Percentiles rank a stretch among this genome's conserved stretches.
Conservation (phyloP, 2,888 invertebrate genomes). For the Drosophila sordidapex region DNA sequence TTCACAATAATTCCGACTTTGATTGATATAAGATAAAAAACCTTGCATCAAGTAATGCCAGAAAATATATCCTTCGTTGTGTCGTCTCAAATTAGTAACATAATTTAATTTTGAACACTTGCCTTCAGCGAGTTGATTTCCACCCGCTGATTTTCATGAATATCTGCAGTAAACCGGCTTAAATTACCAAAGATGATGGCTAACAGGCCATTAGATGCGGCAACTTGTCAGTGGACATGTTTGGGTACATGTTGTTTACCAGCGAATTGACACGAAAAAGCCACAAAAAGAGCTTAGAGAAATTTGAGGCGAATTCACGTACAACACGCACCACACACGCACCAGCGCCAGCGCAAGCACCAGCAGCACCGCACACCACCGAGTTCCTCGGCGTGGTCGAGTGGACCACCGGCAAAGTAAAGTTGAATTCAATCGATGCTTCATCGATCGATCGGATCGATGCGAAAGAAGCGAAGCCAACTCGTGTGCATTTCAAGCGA, state of each 20-base stretch:
- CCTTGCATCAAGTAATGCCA: too few relatives aligned
- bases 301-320: slow-evolving; percentile 59
- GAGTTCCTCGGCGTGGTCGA: background rate
- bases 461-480: slow-evolving; percentile 2
- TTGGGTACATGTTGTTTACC: slow-evolving; percentile 63
- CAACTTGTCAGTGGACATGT: slow-evolving; percentile 66
- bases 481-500: slow-evolving; percentile 62
- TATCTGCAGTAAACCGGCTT: slow-evolving; percentile 30
- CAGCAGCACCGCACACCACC: background rate
- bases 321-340: slow-evolving; percentile 29
- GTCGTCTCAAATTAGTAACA: slow-evolving; percentile 2
- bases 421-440: slow-evolving; percentile 15
- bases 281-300: slow-evolving; percentile 62
- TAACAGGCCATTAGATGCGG: slow-evolving; percentile 60
- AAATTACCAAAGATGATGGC: slow-evolving; percentile 47
- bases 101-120: slow-evolving; percentile 27
- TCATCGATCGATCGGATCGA: slow-evolving; percentile 11
- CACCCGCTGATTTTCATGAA: slow-evolving; percentile 55
- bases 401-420: slow-evolving; percentile 52
- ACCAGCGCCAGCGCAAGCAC: background rate
- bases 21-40: background rate
- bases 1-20: background rate
- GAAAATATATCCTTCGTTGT: background rate
- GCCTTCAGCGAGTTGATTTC: slow-evolving; percentile 9
- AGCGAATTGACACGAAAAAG: slow-evolving; percentile 69